Evolutionary conservation across 2,888 invertebrate species (phyloP).

Genomic region (Drosophila diplacantha): DNA sequence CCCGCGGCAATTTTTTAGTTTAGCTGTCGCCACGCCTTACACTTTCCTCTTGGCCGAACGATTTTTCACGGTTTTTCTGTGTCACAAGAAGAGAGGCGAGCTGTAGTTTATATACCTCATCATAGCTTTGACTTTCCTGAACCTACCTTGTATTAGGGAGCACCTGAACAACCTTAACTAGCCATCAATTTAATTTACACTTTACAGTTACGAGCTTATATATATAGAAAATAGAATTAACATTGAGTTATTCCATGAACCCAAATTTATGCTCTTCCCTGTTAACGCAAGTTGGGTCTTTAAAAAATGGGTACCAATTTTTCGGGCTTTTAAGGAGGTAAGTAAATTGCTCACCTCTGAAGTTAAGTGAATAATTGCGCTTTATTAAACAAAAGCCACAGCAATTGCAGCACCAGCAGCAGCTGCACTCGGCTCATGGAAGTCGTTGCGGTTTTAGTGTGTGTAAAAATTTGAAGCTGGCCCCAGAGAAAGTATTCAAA

Average conservation of each 20-base stretch:
- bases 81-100: slow-evolving; percentile 47
- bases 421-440: slow-evolving; percentile 24
- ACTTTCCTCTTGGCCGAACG: slow-evolving; percentile 49
- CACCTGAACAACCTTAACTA: neutral
- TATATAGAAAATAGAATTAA: too few species aligned
- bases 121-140: neutral
- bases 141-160: neutral
- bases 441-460: slow-evolving; percentile 42
- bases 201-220: too few species aligned
- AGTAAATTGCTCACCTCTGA: neutral
- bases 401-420: slow-evolving; percentile 22
- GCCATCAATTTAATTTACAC: too few species aligned
- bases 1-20: slow-evolving; percentile 9
- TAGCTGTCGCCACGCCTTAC: slow-evolving; percentile 48
- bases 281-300: neutral
- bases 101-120: neutral
- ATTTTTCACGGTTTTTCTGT: slow-evolving; percentile 58
- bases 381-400: slow-evolving; percentile 63
- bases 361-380: slow-evolving; percentile 58
- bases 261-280: neutral
- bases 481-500: slow-evolving; percentile 51
- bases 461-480: slow-evolving; percentile 56
- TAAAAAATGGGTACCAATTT: neutral
- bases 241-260: neutral
- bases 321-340: neutral